phyloP scores from a whole-genome alignment of 2,797 vertebrate genomes.

The Sebastes reedi region DNA sequence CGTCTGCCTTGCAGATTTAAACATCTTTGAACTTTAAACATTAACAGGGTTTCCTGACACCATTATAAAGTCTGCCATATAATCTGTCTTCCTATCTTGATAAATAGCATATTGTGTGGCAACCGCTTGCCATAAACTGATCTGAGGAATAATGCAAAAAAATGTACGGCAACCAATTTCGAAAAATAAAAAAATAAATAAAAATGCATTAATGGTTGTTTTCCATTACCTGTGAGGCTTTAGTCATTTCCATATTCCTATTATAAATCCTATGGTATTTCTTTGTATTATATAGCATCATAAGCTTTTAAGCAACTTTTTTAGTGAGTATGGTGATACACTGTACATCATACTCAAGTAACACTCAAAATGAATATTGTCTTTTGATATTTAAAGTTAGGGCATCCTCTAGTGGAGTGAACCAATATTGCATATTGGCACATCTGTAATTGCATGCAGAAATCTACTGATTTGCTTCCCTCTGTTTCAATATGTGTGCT shows the following conservation, averaged over 20 bases:
- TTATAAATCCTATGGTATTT: neutral
- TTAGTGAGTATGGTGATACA: neutral
- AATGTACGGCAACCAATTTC: neutral
- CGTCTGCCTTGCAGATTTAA: conserved; percentile 47
- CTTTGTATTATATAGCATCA: neutral
- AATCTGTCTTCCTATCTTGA: neutral
- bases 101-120: neutral
- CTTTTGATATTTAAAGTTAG: conserved; percentile 35
- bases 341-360: neutral
- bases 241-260: neutral
- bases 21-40: conserved; percentile 29
- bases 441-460: neutral
- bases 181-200: neutral
- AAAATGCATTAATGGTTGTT: neutral
- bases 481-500: neutral
- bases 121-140: neutral
- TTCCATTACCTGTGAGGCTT: neutral
- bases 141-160: neutral
- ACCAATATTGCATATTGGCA: neutral
- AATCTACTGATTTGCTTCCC: neutral
- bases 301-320: neutral
- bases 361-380: neutral
- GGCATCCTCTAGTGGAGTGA: conserved; percentile 37
- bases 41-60: conserved; percentile 7
- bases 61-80: neutral